Evolutionary conservation across 1,140 invertebrate genomes (phyloP), one percentile per base, ranked within the genome.

Genomic region (Monochamus saltuarius): DNA sequence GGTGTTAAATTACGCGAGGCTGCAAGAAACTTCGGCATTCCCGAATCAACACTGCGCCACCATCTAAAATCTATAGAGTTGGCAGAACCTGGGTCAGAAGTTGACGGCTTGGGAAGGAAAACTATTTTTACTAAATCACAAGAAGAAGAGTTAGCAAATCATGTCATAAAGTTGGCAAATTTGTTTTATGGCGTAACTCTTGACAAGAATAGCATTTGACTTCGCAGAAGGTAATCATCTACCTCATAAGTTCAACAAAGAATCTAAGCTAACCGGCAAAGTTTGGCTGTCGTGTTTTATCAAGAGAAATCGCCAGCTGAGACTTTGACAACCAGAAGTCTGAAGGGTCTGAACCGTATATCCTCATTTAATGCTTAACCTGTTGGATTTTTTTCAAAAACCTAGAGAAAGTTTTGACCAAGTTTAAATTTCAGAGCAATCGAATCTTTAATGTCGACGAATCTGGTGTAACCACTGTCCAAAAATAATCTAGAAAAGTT

Each of bases 261-360:
- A 64, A 29, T 66, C 49, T 6, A 53, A 69, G 60, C 37, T 43
- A 13, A 74, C 75, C 37, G 71, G 67, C 19, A 52, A 57, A 37
- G 74, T 75, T 55, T 76, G 76, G 75, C 67, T 70, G 47, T 42
- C 45, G 38, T 57, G 55, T n/a, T 77, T 75, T 51, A 43, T 75
- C 35, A 67, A 62, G 56, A 59, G 73, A 38, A 60, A 78, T 61
- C 61, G 62, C 10, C 46, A 63, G 19, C 57, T 77, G 8, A 38
- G 29, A 53, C 29, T 70, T 34, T 34, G 68, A 52, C 52, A 64
- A 42, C 69, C 67, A 46, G 54, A 62, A 62, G 46, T 36, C 34
- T 68, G 67, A 16, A 65, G n/a, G n/a, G 40, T 22, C 38, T 70
- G n/a, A 66, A 62, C 47, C 45, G 66, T 56, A 34, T 58, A 34